Evolutionary conservation across 2,113 vertebrate species (phyloP).

Genomic region (Chlorodrepanis virens): DNA sequence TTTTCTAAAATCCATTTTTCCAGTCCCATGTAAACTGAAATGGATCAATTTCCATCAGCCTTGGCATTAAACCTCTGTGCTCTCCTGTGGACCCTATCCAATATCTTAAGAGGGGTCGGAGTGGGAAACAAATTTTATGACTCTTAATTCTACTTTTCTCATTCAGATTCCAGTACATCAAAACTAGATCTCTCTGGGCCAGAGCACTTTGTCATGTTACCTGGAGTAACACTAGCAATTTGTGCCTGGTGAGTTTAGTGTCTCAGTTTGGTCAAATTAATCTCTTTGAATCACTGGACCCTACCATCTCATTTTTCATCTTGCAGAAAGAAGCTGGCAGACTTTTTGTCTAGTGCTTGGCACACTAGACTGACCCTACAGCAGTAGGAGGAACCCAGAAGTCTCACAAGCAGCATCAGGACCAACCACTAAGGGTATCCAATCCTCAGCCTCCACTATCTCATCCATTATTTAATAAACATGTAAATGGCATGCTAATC

Average conservation of each 20-base stretch:
- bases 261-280: slow-evolving; percentile 2
- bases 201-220: background rate
- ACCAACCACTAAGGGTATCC: background rate
- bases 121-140: slow-evolving; percentile 5
- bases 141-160: slow-evolving; percentile 8
- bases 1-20: slow-evolving; percentile 8
- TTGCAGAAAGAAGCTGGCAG: background rate
- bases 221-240: background rate
- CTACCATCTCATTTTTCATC: slow-evolving; percentile 4
- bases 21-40: background rate
- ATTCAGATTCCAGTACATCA: background rate
- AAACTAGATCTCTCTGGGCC: background rate
- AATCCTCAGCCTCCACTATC: background rate
- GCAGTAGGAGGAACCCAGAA: background rate
- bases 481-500: background rate
- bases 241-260: background rate
- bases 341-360: background rate
- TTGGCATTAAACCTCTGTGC: background rate
- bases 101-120: background rate
- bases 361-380: background rate
- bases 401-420: background rate
- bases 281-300: slow-evolving; percentile 17
- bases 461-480: background rate
- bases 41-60: background rate
- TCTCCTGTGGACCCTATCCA: background rate